These are phyloP conservation scores for Amphiduros pacificus DNA, from an alignment of 2,888 invertebrate species.

Conservation along the genomic window DNA sequence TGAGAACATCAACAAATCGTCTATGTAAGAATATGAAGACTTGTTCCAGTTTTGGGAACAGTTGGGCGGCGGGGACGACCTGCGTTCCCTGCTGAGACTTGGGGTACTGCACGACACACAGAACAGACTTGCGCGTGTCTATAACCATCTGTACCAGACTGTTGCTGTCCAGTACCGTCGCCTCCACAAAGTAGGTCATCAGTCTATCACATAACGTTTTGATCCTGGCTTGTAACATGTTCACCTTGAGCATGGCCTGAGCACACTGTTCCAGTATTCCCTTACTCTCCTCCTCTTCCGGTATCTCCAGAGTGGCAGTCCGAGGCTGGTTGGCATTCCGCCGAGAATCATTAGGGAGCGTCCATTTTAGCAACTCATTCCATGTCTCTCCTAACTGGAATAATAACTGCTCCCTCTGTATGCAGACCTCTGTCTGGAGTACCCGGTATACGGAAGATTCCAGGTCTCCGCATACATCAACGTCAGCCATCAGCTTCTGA, in stretches of 20 bases:
- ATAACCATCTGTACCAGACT: constrained; percentile 23
- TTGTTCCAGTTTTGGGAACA: constrained; percentile 30
- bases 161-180: constrained; percentile 22
- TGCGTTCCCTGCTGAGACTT: background rate
- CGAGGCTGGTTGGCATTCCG: constrained; percentile 9
- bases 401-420: constrained; percentile 31
- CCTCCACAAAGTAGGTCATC: constrained; percentile 25
- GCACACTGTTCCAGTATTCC: constrained; percentile 10
- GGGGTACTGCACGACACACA: constrained; percentile 16
- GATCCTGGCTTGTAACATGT: constrained; percentile 27
- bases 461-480: constrained; percentile 20
- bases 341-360: constrained; percentile 21
- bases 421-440: constrained; percentile 32
- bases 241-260: constrained; percentile 25
- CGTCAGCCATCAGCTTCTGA: constrained; percentile 10
- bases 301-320: constrained; percentile 18
- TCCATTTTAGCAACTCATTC: constrained; percentile 28
- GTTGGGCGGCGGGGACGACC: constrained; percentile 23
- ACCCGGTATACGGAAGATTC: constrained; percentile 22
- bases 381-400: constrained; percentile 31
- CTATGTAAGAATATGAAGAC: constrained; percentile 26
- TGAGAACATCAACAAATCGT: constrained; percentile 15
- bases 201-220: constrained; percentile 25
- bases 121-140: constrained; percentile 20
- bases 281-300: constrained; percentile 7